phyloP scores from a whole-genome alignment of 2,888 invertebrate genomes.

The Andrena minutula region DNA sequence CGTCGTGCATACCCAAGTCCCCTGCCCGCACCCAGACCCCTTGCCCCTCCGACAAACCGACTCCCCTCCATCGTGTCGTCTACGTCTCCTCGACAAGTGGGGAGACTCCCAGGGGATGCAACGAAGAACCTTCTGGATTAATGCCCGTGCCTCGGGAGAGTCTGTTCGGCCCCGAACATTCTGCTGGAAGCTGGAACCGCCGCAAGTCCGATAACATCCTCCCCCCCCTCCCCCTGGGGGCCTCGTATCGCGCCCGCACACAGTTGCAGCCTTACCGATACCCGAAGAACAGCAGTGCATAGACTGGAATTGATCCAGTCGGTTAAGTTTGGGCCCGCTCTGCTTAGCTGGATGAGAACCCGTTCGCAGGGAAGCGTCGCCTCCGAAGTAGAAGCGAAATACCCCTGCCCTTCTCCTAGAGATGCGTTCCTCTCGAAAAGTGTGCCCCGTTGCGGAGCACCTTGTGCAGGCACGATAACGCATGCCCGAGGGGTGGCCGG shows the following conservation, averaged over 20 bases:
- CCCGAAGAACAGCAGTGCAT: neutral
- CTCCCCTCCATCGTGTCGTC: constrained; percentile 50
- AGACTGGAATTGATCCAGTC: neutral
- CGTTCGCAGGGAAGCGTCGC: too few relatives aligned
- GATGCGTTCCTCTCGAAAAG: neutral
- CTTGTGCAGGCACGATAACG: constrained; percentile 1
- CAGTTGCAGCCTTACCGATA: neutral
- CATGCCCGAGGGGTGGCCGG: constrained; percentile 16
- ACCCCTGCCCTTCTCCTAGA: neutral
- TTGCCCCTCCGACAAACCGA: constrained; percentile 31
- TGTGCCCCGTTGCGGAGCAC: constrained; percentile 11
- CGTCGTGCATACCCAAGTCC: constrained; percentile 64
- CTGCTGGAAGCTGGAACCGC: neutral
- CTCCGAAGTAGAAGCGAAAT: too few relatives aligned
- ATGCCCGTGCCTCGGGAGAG: constrained; percentile 50
- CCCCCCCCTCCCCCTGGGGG: neutral
- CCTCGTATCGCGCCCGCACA: neutral
- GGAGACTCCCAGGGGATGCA: constrained; percentile 68
- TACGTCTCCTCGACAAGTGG: constrained; percentile 52
- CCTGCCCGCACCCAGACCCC: constrained; percentile 52
- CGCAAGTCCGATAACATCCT: constrained; percentile 21
- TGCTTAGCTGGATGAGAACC: too few relatives aligned
- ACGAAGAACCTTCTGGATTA: constrained; percentile 72
- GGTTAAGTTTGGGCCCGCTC: too few relatives aligned
- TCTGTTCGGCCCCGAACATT: constrained; percentile 24